A percentile compares a stretch with the other conserved stretches of the same genome.
Evolutionary conservation across 2,888 invertebrate genomes (phyloP).

Genomic region (Tethea ocularis): DNA sequence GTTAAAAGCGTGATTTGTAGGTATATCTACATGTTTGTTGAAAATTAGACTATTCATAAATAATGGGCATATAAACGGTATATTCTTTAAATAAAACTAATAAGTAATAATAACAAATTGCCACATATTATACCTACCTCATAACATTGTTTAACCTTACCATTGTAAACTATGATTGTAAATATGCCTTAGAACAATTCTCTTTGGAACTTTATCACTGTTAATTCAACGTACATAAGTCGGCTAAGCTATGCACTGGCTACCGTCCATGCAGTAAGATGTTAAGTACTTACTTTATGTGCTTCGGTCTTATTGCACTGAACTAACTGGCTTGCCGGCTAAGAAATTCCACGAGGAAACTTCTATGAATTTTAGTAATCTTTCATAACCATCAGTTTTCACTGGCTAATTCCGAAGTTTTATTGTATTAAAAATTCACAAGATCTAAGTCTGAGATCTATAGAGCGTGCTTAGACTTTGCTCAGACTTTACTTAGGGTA

Average conservation of each 20-base stretch:
- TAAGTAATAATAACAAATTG: too few species aligned
- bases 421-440: neutral
- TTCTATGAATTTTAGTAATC: neutral
- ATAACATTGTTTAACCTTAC: neutral
- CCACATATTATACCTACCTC: neutral
- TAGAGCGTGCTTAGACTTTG: too few species aligned
- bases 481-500: too few species aligned
- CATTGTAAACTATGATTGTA: neutral
- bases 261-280: slow-evolving; percentile 18
- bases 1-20: too few species aligned
- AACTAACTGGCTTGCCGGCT: slow-evolving; percentile 14
- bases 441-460: too few species aligned
- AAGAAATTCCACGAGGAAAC: neutral
- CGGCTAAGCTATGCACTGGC: slow-evolving; percentile 12
- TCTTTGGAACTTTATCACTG: slow-evolving; percentile 4
- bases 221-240: slow-evolving; percentile 3
- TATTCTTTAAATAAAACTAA: too few species aligned
- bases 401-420: too few species aligned
- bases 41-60: too few species aligned
- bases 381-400: too few species aligned
- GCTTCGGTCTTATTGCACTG: slow-evolving; percentile 22
- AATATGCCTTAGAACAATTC: slow-evolving; percentile 4
- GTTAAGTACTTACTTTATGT: slow-evolving; percentile 29
- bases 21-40: too few species aligned
- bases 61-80: too few species aligned